Evolutionary conservation across 2,797 vertebrate species (phyloP), one percentile per base, ranked within the genome.

Genomic region (Hafferia zeledoni): DNA sequence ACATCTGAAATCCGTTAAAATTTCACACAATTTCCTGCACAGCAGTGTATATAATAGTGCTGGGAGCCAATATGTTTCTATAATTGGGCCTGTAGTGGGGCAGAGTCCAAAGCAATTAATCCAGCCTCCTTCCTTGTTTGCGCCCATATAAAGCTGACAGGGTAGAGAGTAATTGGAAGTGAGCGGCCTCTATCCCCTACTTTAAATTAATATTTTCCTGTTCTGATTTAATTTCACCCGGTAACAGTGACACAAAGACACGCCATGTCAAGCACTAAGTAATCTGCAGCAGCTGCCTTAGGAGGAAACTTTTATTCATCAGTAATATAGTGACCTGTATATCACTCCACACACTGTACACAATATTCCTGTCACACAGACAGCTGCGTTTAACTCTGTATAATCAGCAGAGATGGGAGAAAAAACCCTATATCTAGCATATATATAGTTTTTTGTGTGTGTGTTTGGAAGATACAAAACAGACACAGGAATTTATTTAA

Each of bases 61-160:
- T 99, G 98, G 98, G 98, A 99, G 98, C 99, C 99, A 99, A 99
- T 99, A 99, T 99, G 98, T 98, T 99, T 98, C 98, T 98, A 98
- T 99, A 99, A 99, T 99, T 99, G 99, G 99, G 98, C 98, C 99
- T 98, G 98, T 98, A 99, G 98, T 98, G 98, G 99, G 98, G 98
- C 98, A 99, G 98, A 99, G 99, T 99, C 99, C 99, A 99, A 99
- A 98, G 99, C 99, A 99, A 99, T 99, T 99, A 99, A 99, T 99
- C 98, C 98, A 98, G 98, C 98, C 99, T 99, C 98, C 98, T 98
- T 98, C 98, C 99, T 99, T 99, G 98, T 99, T 99, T 99, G 98
- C 97, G 97, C 98, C 98, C 98, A 98, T 98, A 98, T 98, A 98
- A 98, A 98, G 98, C 98, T 99, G 98, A 99, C 98, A 98, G 98